These are phyloP conservation scores for Napeogenes inachia DNA, from an alignment of 2,888 invertebrate genomes.

Conservation along the genomic window DNA sequence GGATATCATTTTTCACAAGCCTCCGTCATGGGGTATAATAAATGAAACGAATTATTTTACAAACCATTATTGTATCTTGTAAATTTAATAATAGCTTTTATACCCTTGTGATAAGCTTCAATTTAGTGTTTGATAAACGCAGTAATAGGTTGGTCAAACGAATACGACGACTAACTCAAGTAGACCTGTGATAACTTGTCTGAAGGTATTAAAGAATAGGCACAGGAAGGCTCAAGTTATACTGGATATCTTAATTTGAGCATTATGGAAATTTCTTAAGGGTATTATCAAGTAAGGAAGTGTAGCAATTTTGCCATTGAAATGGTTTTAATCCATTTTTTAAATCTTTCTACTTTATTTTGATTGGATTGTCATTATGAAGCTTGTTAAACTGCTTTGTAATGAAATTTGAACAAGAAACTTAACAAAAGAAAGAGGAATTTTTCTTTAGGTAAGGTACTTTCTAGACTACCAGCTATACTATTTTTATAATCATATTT, in stretches of 20 bases:
- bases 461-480: too few relatives aligned
- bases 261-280: conserved; percentile 33
- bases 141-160: conserved; percentile 14
- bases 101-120: conserved; percentile 8
- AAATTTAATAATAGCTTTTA: conserved; percentile 20
- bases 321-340: conserved; percentile 23
- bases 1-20: conserved; percentile 35
- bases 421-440: too few relatives aligned
- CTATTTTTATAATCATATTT: too few relatives aligned
- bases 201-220: conserved; percentile 9
- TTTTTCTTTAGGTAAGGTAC: too few relatives aligned
- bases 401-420: too few relatives aligned
- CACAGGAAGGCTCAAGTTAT: conserved; percentile 23
- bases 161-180: conserved; percentile 31
- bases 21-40: conserved; percentile 34
- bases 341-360: conserved; percentile 8
- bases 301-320: conserved; percentile 22
- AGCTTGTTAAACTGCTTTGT: too few relatives aligned
- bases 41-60: conserved; percentile 30
- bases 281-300: conserved; percentile 26
- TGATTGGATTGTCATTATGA: background rate
- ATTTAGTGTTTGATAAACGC: background rate
- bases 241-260: conserved; percentile 32
- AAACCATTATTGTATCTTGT: conserved; percentile 1
- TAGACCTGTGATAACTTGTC: conserved; percentile 29